These are phyloP conservation scores for Oreohelix idahoensis DNA, from an alignment of 1,140 invertebrate species.

Conservation along the genomic window DNA sequence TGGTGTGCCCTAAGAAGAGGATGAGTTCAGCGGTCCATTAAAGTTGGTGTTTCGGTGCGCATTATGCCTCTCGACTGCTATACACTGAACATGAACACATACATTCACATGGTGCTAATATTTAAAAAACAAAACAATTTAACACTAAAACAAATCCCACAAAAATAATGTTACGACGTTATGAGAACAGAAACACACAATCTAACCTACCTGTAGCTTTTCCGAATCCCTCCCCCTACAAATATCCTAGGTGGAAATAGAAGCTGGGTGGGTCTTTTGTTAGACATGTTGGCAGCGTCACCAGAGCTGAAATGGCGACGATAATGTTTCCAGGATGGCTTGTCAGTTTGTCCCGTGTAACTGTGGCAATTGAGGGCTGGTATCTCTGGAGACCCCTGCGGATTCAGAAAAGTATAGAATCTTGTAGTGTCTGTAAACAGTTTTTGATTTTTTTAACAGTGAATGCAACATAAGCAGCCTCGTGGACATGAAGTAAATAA, in stretches of 20 bases:
- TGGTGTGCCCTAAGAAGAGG: no score
- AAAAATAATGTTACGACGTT: no score
- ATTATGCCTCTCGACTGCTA: no score
- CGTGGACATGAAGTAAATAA: no score
- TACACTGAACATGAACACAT: background rate
- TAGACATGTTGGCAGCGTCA: background rate
- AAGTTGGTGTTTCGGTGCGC: no score
- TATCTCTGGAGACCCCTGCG: background rate
- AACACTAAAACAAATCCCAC: no score
- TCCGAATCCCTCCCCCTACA: constrained; percentile 11
- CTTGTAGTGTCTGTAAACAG: no score
- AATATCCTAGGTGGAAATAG: constrained; percentile 21
- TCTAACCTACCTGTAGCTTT: constrained; percentile 34
- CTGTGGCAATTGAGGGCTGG: background rate
- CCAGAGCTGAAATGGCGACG: constrained; percentile 28
- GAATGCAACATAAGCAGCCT: no score
- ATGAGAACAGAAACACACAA: no score
- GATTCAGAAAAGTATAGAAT: background rate
- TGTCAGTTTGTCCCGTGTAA: no score
- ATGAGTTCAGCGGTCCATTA: no score
- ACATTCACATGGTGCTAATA: background rate
- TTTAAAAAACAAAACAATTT: background rate
- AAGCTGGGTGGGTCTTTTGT: constrained; percentile 18
- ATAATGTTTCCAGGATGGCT: background rate
- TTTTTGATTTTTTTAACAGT: no score